Conservation (phyloP, 2,888 invertebrate species). For the Hirtodrosophila trivittata region DNA sequence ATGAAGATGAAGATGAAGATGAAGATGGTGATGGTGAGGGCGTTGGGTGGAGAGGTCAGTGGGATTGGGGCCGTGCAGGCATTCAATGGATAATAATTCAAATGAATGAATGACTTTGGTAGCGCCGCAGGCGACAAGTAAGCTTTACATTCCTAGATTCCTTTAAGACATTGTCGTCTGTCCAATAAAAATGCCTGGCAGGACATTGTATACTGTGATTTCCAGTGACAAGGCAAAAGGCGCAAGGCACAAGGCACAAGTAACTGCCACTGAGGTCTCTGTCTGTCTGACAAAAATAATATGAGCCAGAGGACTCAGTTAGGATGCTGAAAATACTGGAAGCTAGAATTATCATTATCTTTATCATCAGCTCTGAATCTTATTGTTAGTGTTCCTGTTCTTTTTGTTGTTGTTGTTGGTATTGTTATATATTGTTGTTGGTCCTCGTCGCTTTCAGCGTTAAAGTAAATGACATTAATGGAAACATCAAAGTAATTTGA, state of each 20-base stretch:
- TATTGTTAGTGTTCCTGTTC: slow-evolving; percentile 9
- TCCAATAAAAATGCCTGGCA: slow-evolving; percentile 46
- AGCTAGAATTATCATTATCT: slow-evolving; percentile 50
- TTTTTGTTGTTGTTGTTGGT: no score
- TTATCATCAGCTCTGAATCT: slow-evolving; percentile 38
- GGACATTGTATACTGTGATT: slow-evolving; percentile 63
- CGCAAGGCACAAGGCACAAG: slow-evolving; percentile 17
- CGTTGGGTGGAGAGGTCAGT: background rate
- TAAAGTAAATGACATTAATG: slow-evolving; percentile 78
- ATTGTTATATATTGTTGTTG: slow-evolving; percentile 16
- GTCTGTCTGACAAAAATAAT: slow-evolving; percentile 15
- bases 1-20: background rate
- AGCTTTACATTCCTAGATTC: slow-evolving; percentile 40
- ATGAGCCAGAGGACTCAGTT: slow-evolving; percentile 34
- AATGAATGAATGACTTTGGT: slow-evolving; percentile 69
- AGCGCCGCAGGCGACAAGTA: slow-evolving; percentile 13
- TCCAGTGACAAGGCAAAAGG: slow-evolving; percentile 32
- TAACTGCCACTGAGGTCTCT: background rate
- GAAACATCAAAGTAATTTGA: slow-evolving; percentile 79
- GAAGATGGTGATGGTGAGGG: background rate
- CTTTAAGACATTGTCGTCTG: slow-evolving; percentile 31
- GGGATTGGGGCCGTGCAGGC: slow-evolving; percentile 14
- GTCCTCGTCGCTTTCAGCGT: slow-evolving; percentile 46
- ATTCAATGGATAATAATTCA: slow-evolving; percentile 70
- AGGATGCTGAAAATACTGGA: slow-evolving; percentile 29